A percentile compares a stretch with the other conserved stretches of the same genome.
These are phyloP conservation scores for Zaprionus taronus DNA, from an alignment of 1,140 invertebrate species.

Conservation along the genomic window DNA sequence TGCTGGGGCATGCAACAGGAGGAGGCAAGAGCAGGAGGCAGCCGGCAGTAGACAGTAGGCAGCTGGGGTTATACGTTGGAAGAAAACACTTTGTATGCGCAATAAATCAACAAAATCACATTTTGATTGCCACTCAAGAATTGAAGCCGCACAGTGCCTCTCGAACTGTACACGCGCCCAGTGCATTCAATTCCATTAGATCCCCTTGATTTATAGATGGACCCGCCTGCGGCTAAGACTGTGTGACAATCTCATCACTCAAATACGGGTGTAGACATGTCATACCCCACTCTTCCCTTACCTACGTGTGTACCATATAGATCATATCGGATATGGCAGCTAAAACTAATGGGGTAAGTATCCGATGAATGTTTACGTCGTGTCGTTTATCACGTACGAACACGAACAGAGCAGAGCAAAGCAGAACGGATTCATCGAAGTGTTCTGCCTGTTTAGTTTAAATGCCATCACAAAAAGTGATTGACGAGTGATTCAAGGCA, in stretches of 20 bases:
- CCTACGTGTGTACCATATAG: not conserved
- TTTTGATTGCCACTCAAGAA: conserved; percentile 36
- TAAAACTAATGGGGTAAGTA: not conserved
- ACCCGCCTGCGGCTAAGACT: not conserved
- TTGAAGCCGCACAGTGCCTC: not conserved
- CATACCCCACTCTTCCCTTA: not conserved
- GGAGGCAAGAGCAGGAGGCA: not conserved
- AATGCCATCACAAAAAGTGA: not conserved
- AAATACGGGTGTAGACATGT: not conserved
- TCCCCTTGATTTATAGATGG: conserved; percentile 12
- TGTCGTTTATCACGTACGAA: not conserved
- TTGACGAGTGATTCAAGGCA: not conserved
- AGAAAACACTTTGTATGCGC: conserved; percentile 27
- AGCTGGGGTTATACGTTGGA: not conserved
- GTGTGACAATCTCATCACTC: not conserved
- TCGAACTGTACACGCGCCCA: not conserved
- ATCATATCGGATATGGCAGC: conserved; percentile 4
- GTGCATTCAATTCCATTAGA: not conserved
- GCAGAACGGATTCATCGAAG: not conserved
- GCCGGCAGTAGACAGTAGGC: not conserved
- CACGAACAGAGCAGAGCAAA: not conserved
- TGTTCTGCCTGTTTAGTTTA: conserved; percentile 4
- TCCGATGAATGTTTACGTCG: not conserved
- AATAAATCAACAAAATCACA: conserved; percentile 49
- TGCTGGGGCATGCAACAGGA: not conserved